phyloP scores from a whole-genome alignment of 2,113 vertebrate species.

The Heterochromis multidens region DNA sequence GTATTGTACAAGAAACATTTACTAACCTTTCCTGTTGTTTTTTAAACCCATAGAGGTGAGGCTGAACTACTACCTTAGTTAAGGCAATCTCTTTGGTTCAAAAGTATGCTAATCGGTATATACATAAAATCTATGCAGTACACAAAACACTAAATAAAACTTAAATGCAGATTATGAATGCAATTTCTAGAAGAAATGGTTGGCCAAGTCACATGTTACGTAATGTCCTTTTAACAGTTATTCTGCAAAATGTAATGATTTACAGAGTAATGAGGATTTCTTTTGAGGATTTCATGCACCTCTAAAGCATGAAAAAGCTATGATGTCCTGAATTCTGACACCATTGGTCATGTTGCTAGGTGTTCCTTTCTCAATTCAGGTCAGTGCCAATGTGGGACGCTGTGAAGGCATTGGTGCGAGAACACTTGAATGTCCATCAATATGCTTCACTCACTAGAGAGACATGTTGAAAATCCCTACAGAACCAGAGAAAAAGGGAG shows the following conservation, averaged over 20 bases:
- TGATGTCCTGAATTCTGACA: slow-evolving; percentile 41
- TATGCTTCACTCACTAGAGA: slow-evolving; percentile 40
- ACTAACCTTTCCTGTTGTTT: background rate
- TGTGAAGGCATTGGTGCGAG: slow-evolving; percentile 13
- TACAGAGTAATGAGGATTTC: slow-evolving; percentile 11
- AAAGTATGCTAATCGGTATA: background rate
- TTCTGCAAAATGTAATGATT: slow-evolving; percentile 27
- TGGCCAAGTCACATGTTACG: background rate
- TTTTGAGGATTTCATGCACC: slow-evolving; percentile 30
- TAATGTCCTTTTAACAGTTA: slow-evolving; percentile 13
- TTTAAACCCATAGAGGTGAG: background rate
- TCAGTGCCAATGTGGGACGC: slow-evolving; percentile 39
- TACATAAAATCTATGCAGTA: background rate
- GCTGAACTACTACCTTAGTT: background rate
- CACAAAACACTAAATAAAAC: background rate
- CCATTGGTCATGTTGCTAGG: slow-evolving; percentile 46
- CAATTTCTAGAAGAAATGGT: background rate
- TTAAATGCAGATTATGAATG: background rate
- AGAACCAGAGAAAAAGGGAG: slow-evolving; percentile 27
- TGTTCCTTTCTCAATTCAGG: slow-evolving; percentile 54
- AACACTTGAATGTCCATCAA: slow-evolving; percentile 46
- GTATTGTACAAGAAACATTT: background rate
- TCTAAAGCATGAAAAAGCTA: slow-evolving; percentile 23
- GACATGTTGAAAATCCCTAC: slow-evolving; percentile 33
- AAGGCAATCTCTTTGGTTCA: background rate